Base-by-base conservation (phyloP, 2,888 invertebrate genomes). In the Erebia epiphron region DNA sequence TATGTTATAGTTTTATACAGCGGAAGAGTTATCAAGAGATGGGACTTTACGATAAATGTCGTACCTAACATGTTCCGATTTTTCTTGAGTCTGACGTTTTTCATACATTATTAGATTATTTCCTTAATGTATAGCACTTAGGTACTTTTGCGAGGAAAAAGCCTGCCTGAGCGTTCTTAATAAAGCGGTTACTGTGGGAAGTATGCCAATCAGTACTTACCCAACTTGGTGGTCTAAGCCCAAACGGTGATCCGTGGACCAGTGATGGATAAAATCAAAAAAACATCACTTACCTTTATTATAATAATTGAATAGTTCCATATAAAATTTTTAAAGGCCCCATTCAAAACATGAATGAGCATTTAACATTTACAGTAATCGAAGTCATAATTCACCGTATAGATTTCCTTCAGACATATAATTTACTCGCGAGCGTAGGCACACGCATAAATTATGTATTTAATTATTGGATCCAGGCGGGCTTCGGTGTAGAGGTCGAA, bases 391-490 rank as follows among this genome's bases (percentile, higher is more conserved):
- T 49, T 67, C 50, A 61, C 67, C 16, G n/a, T 52, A 61, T 61
- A 61, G 60, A 61, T 67, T 57, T 57, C 46, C 35, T 18, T 54
- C 61, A 26, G 61, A 61, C 66, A 56, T 61, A 68, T 65, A 64
- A 70, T 69, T 70, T 69, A 67, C 62, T 65, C 57, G 21, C 13
- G 43, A 16, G 68, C 68, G 69, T 56, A 57, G 64, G 61, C 54
- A 35, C 41, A 54, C 54, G 60, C 60, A 72, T 72, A 70, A 70
- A 70, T 70, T 72, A 69, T 56, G 69, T 46, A 61, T 72, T 70
- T 70, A 70, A 70, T 70, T 69, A 72, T 70, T 72, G 63, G 64
- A 65, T 65, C 56, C 35, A 54, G 35, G 50, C 50, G 14, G 43
- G 18, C 50, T 50, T 35, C 1, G 18, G 16, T 41, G 26, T 26